Evolutionary conservation across 2,113 vertebrate genomes (phyloP).

Genomic region (Cavia aperea): DNA sequence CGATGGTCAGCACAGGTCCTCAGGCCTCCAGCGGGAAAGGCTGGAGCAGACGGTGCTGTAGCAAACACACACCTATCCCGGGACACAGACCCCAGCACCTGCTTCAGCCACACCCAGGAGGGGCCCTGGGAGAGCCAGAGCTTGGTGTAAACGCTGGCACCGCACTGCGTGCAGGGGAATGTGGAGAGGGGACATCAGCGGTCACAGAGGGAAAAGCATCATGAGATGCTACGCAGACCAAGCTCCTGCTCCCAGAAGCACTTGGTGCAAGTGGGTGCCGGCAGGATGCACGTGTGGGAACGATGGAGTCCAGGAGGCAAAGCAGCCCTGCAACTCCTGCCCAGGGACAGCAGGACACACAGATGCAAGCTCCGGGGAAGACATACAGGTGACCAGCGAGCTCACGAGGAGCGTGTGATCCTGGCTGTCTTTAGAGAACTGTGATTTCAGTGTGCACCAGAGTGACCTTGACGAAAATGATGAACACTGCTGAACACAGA

Average conservation of each 20-base stretch:
- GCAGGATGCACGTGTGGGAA: neutral
- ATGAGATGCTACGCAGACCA: neutral
- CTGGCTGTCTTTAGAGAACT: neutral
- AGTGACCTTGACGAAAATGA: neutral
- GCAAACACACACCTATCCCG: neutral
- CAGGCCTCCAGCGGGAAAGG: neutral
- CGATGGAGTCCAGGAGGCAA: neutral
- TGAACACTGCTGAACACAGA: too few species aligned
- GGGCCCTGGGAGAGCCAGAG: too few species aligned
- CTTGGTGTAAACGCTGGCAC: neutral
- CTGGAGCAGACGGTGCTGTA: neutral
- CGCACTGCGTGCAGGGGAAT: too few species aligned
- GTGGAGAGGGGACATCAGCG: neutral
- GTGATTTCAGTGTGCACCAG: neutral
- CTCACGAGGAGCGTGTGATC: neutral
- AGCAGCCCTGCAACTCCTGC: too few species aligned
- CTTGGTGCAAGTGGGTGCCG: accelerated
- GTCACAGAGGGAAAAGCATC: neutral
- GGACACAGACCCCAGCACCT: neutral
- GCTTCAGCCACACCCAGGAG: neutral
- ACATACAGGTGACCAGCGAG: neutral
- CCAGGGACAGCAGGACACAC: neutral
- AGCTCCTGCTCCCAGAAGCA: neutral
- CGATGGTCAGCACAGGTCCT: too few species aligned
- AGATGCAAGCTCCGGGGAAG: neutral